phyloP scores from a whole-genome alignment of 1,140 invertebrate genomes.

The Ruditapes philippinarum region DNA sequence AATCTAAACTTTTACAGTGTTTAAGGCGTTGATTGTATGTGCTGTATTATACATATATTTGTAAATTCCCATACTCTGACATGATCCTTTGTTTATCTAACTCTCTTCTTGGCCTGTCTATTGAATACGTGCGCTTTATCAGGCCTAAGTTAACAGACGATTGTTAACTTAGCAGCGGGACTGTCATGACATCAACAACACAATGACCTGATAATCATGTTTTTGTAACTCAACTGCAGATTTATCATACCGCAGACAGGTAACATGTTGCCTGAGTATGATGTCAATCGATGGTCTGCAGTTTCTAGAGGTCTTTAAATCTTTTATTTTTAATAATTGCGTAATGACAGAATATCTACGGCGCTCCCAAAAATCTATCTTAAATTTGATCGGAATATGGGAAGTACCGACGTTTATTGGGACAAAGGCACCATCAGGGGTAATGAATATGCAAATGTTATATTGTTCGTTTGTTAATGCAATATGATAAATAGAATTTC shows the following conservation, averaged over 20 bases:
- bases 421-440: conserved; percentile 22
- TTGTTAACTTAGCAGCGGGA: neutral
- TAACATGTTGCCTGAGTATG: conserved; percentile 25
- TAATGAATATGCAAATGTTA: too few species aligned
- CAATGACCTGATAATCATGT: neutral
- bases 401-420: neutral
- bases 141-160: neutral
- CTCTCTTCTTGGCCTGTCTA: neutral
- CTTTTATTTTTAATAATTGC: neutral
- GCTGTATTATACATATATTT: too few species aligned
- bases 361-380: conserved; percentile 58
- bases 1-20: too few species aligned
- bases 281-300: neutral
- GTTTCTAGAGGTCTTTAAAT: neutral
- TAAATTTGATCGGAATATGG: neutral
- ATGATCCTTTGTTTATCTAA: neutral
- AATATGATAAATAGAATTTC: too few species aligned
- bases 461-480: too few species aligned
- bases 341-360: conserved; percentile 36
- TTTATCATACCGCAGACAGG: neutral
- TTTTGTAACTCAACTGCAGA: neutral
- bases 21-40: too few species aligned
- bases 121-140: conserved; percentile 2
- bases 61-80: conserved; percentile 43
- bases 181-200: neutral